These are phyloP conservation scores for Mythimna lalbum DNA, from an alignment of 2,888 invertebrate genomes.

Conservation along the genomic window DNA sequence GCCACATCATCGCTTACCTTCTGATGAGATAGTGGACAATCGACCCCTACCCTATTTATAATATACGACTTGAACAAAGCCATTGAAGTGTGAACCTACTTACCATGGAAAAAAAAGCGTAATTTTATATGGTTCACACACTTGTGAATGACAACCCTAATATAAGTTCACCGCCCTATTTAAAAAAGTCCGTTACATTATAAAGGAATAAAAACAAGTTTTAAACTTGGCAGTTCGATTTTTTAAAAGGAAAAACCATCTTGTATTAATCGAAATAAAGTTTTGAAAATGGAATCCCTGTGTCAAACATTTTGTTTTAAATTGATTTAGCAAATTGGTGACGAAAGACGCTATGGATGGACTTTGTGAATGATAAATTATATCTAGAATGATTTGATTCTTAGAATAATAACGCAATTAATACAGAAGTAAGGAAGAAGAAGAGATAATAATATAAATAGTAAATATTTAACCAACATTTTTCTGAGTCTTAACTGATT, in stretches of 20 bases:
- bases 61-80: not conserved
- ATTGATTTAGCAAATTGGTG: not conserved
- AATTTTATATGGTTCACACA: no score
- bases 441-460: no score
- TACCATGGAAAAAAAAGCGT: no score
- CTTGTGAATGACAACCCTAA: slow-evolving; percentile 36
- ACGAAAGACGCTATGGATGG: not conserved
- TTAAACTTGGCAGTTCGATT: slow-evolving; percentile 1
- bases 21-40: no score
- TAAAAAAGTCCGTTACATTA: slow-evolving; percentile 28
- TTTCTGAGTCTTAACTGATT: no score
- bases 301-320: not conserved
- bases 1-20: no score
- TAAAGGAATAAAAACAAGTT: slow-evolving; percentile 12
- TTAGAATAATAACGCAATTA: not conserved
- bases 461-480: no score
- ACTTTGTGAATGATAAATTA: not conserved
- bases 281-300: slow-evolving; percentile 35
- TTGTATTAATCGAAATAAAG: not conserved
- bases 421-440: not conserved
- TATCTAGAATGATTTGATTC: not conserved
- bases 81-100: not conserved
- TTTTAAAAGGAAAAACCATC: slow-evolving; percentile 17
- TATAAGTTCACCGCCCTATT: slow-evolving; percentile 10
- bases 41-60: not conserved